A percentile compares a stretch with the other conserved stretches of the same genome.
These are phyloP conservation scores for Microplitis demolitor DNA, from an alignment of 1,140 invertebrate genomes.

Conservation along the genomic window DNA sequence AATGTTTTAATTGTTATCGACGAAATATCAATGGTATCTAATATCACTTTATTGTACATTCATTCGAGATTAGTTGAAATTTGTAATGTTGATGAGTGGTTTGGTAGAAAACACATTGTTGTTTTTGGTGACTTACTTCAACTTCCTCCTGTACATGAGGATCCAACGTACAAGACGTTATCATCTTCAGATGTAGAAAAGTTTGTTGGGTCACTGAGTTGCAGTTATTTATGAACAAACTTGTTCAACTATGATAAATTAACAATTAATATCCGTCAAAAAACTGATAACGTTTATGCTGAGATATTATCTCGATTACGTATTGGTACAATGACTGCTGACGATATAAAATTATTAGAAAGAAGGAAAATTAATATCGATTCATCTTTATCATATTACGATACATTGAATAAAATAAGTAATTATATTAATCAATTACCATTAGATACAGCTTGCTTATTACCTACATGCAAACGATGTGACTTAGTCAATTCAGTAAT, in stretches of 20 bases:
- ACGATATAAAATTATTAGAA: conserved; percentile 23
- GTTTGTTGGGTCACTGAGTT: neutral
- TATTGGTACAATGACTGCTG: conserved; percentile 14
- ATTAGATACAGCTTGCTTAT: neutral
- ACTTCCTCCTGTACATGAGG: neutral
- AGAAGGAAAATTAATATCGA: conserved; percentile 20
- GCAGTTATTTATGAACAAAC: neutral
- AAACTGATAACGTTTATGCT: neutral
- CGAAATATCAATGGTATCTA: no score
- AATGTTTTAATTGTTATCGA: no score
- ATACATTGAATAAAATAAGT: conserved; percentile 21
- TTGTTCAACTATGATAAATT: neutral
- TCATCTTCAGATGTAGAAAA: neutral
- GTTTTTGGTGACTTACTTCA: conserved; percentile 12
- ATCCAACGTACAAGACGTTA: neutral
- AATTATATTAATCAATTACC: conserved; percentile 30
- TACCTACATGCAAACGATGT: conserved; percentile 19
- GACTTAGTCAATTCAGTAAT: conserved; percentile 29
- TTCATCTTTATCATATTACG: neutral
- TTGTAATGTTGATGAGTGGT: conserved; percentile 4
- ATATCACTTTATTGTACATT: no score
- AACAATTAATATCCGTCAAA: neutral
- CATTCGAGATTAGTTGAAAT: neutral
- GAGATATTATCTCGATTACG: conserved; percentile 28
- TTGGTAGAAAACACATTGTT: conserved; percentile 7